phyloP scores from a whole-genome alignment of 2,113 vertebrate genomes.

The Phalacrocorax pelagicus region DNA sequence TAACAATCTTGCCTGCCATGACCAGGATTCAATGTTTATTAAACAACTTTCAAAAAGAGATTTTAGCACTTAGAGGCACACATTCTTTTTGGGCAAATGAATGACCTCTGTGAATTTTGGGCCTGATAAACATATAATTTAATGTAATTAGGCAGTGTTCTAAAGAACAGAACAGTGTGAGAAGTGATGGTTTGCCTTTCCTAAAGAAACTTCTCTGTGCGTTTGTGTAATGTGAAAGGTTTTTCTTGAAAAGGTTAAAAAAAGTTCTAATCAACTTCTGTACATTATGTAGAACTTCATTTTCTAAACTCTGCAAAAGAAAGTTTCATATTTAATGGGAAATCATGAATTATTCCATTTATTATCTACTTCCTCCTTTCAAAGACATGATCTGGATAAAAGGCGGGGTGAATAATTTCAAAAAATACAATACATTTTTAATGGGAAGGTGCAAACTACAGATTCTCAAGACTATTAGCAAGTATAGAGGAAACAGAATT shows the following conservation, averaged over 20 bases:
- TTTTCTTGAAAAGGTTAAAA: slow-evolving; percentile 80
- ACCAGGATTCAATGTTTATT: slow-evolving; percentile 57
- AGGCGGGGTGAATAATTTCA: slow-evolving; percentile 92
- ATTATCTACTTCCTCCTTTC: slow-evolving; percentile 96
- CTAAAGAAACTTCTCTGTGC: slow-evolving; percentile 58
- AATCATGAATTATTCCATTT: slow-evolving; percentile 99
- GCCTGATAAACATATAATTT: slow-evolving; percentile 24
- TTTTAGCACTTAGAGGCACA: background rate
- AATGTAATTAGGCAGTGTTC: slow-evolving; percentile 24
- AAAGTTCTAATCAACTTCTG: slow-evolving; percentile 95
- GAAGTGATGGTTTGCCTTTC: slow-evolving; percentile 56
- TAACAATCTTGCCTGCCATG: slow-evolving; percentile 40
- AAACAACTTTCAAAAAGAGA: slow-evolving; percentile 46
- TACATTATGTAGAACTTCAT: slow-evolving; percentile 99
- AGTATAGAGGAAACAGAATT: slow-evolving; percentile 86
- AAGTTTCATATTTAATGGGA: slow-evolving; percentile 99
- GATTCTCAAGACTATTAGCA: slow-evolving; percentile 88
- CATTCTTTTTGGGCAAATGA: slow-evolving; percentile 42
- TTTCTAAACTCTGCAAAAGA: slow-evolving; percentile 96
- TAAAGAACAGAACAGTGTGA: background rate
- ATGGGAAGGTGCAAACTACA: slow-evolving; percentile 87
- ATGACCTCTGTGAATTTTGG: background rate
- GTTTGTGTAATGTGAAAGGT: slow-evolving; percentile 69
- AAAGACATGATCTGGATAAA: slow-evolving; percentile 95
- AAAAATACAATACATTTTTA: slow-evolving; percentile 90